Evolutionary conservation across 2,888 invertebrate genomes (phyloP), one percentile per base, ranked within the genome.

Genomic region (Chloroclystis v-ata): DNA sequence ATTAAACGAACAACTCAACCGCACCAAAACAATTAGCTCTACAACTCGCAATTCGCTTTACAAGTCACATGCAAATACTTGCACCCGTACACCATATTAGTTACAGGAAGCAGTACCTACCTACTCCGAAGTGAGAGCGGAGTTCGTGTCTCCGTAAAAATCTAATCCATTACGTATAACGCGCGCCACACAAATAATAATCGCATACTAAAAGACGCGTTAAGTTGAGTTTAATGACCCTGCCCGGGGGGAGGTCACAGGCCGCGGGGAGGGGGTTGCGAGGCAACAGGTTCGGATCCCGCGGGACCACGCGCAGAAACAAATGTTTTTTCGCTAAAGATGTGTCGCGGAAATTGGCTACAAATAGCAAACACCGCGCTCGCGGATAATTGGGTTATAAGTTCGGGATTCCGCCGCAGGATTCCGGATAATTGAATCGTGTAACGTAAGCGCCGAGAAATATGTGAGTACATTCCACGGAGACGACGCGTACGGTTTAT

Each of bases 151-250:
- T n/a, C n/a, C 20, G 5, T 20, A 5, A 20, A 20, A 20, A 20
- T 5, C 3, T 20, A 20, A 20, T 20, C 20, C 20, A 28, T 35
- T 25, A 41, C 30, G 38, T 7, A 32, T 33, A 20, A 41, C 14
- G 33, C 24, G 32, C 25, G 11, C 8, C 40, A 35, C 37, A 11
- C 47, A 41, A 47, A 47, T 47, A 47, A 37, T 47, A 47, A 47
- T 41, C 26, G 9, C 25, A 16, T 46, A 29, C 40, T 40, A 46
- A 46, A 40, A 37, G 37, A 25, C 40, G 40, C 46, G 46, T 46
- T 35, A 46, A 40, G 35, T 40, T 35, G 3, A 35, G 11, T 35
- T 40, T 35, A 29, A 46, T 46, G 46, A 37, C n/a, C n/a, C n/a
- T n/a, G 40, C 35, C 28, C 40, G n/a, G 35, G 35, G 46, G 28